Evolutionary conservation across 2,113 vertebrate genomes (phyloP).

Genomic region (Atractosteus spatula): DNA sequence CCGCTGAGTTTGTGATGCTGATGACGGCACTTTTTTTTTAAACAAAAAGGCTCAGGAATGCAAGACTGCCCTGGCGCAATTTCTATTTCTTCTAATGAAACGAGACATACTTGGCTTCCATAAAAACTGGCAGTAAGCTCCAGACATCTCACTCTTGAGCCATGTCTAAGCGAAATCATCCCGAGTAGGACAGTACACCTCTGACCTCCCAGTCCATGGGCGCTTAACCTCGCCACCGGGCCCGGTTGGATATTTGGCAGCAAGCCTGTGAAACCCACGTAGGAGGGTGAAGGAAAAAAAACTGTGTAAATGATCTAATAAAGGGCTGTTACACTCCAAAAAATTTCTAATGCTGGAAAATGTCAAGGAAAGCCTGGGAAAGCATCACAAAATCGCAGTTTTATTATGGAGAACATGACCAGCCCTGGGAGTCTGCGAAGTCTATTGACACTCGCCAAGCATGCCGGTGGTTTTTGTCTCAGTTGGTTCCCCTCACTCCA

Average conservation of each 20-base stretch:
- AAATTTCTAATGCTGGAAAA: neutral
- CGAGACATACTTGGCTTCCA: neutral
- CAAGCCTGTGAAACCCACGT: neutral
- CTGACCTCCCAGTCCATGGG: neutral
- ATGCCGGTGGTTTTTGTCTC: constrained; percentile 10
- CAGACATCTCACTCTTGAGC: neutral
- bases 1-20: too few relatives aligned
- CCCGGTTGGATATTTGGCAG: neutral
- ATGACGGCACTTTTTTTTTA: too few relatives aligned
- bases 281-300: neutral
- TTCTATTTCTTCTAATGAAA: neutral
- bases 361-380: constrained; percentile 4
- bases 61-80: too few relatives aligned
- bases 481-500: neutral
- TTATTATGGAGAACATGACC: constrained; percentile 13
- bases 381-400: neutral
- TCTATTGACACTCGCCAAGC: neutral
- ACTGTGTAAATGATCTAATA: constrained; percentile 4
- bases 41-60: too few relatives aligned
- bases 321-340: constrained; percentile 6
- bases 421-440: neutral
- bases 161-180: neutral
- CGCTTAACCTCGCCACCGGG: neutral
- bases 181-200: neutral
- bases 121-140: neutral